Conservation (phyloP, 2,888 invertebrate species). For the Drosophila atroscutellata region DNA sequence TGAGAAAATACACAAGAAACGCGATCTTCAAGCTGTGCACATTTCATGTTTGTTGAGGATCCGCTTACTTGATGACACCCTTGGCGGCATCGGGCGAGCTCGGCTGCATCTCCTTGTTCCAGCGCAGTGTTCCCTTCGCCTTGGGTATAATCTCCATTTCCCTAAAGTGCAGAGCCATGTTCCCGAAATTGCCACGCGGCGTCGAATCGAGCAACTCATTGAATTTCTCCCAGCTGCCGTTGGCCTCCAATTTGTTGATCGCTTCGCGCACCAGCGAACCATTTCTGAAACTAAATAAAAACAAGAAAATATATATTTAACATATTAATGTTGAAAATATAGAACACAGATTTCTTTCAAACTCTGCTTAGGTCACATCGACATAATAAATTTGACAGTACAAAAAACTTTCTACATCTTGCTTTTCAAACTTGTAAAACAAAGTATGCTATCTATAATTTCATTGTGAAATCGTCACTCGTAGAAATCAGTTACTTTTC, state of each 20-base stretch:
- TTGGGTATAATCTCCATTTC: constrained; percentile 89
- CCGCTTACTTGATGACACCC: constrained; percentile 80
- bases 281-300: constrained; percentile 91
- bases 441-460: background rate
- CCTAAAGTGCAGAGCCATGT: constrained; percentile 87
- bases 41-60: background rate
- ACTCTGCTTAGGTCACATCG: too few species aligned
- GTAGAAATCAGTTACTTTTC: constrained; percentile 15
- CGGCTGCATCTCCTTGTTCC: constrained; percentile 87
- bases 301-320: too few species aligned
- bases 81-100: constrained; percentile 72
- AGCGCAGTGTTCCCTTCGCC: constrained; percentile 88
- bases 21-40: background rate
- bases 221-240: constrained; percentile 93
- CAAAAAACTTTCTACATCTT: too few species aligned
- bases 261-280: constrained; percentile 96
- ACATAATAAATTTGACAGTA: background rate
- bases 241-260: constrained; percentile 90
- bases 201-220: constrained; percentile 92
- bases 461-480: constrained; percentile 38
- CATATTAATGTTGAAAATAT: too few species aligned
- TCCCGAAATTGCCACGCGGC: constrained; percentile 96
- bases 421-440: background rate
- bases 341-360: too few species aligned
- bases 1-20: constrained; percentile 21